Evolutionary conservation across 2,888 invertebrate genomes (phyloP).

Genomic region (Drosophila suboccidentalis): DNA sequence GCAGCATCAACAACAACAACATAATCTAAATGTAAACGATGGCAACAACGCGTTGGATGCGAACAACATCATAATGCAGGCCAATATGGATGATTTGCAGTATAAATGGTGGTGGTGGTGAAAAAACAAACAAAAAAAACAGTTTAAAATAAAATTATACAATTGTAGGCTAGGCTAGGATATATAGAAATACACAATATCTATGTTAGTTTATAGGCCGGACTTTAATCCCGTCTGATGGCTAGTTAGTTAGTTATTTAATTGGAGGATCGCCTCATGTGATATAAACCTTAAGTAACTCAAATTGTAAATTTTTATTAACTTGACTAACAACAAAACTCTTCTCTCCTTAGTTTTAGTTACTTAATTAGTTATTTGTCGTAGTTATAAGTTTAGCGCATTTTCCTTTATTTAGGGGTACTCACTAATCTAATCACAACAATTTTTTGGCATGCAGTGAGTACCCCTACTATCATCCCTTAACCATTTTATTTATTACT

Average conservation of each 20-base stretch:
- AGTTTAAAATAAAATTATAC: conserved; percentile 33
- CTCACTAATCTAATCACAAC: not conserved
- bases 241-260: conserved; percentile 31
- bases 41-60: conserved; percentile 84
- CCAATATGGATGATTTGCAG: conserved; percentile 84
- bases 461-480: conserved; percentile 16
- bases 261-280: conserved; percentile 50
- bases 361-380: conserved; percentile 32
- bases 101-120: conserved; percentile 85
- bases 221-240: conserved; percentile 22
- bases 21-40: conserved; percentile 73
- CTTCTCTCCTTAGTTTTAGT: conserved; percentile 13
- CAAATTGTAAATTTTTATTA: conserved; percentile 71
- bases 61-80: conserved; percentile 84
- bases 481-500: conserved; percentile 44
- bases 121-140: conserved; percentile 55
- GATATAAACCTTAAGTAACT: conserved; percentile 75
- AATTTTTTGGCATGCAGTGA: conserved; percentile 60
- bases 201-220: conserved; percentile 22
- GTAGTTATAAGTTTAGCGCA: conserved; percentile 60
- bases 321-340: conserved; percentile 35
- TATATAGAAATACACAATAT: conserved; percentile 22
- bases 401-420: conserved; percentile 29
- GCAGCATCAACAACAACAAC: conserved; percentile 60
- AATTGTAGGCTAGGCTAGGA: conserved; percentile 61